Percentiles rank a stretch among this genome's conserved stretches.
Conservation (phyloP, 2,888 invertebrate genomes). For the Drosophila monieri region DNA sequence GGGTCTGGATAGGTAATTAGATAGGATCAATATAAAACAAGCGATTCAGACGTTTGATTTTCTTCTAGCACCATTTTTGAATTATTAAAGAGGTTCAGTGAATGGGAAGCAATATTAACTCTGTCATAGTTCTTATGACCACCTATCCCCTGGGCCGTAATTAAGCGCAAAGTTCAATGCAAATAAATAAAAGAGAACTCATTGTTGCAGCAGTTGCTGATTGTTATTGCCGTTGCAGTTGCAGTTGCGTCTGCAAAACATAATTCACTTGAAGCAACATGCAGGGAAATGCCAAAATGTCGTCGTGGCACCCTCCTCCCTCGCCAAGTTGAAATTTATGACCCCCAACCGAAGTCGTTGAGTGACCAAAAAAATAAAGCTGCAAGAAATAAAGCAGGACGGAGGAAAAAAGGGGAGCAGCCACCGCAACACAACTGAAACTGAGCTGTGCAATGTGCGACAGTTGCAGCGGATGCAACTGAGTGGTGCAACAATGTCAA, state of each 20-base stretch:
- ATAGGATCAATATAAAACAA: neutral
- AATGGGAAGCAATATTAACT: neutral
- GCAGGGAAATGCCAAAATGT: slow-evolving; percentile 77
- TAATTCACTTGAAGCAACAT: slow-evolving; percentile 63
- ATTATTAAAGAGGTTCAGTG: neutral
- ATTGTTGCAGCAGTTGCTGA: slow-evolving; percentile 33
- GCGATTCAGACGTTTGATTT: neutral
- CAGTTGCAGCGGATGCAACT: slow-evolving; percentile 58
- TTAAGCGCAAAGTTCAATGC: slow-evolving; percentile 44
- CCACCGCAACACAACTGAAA: slow-evolving; percentile 43
- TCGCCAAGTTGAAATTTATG: slow-evolving; percentile 71
- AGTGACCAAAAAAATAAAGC: slow-evolving; percentile 43
- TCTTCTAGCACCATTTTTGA: neutral
- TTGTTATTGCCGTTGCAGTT: slow-evolving; percentile 11
- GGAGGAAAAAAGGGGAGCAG: slow-evolving; percentile 66
- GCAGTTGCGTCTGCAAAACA: slow-evolving; percentile 49
- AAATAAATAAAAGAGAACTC: slow-evolving; percentile 39
- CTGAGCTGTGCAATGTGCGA: slow-evolving; percentile 16
- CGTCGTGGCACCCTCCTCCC: slow-evolving; percentile 38
- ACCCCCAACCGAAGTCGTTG: slow-evolving; percentile 65
- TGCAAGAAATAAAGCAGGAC: slow-evolving; percentile 16
- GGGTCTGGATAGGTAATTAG: slow-evolving; percentile 5
- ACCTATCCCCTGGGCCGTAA: slow-evolving; percentile 18
- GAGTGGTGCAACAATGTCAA: slow-evolving; percentile 68
- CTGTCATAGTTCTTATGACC: neutral